Evolutionary conservation across 23 tunicate species (phyloP).

Genomic region (Styela clava): DNA sequence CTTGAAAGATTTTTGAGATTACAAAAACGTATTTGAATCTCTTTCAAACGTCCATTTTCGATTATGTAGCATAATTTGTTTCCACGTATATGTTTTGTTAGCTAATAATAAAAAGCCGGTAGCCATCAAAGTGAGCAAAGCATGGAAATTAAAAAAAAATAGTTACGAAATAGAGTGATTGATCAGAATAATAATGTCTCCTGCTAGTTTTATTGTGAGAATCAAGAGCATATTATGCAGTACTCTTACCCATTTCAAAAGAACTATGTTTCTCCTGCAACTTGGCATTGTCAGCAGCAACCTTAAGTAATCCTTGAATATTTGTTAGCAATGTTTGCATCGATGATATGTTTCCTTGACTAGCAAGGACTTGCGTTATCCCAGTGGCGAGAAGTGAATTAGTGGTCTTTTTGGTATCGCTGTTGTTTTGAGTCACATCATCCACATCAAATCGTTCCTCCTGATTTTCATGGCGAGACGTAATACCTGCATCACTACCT

Average conservation of each 20-base stretch:
- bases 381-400: not conserved
- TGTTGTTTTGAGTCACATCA: not conserved
- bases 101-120: too few species aligned
- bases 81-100: too few species aligned
- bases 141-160: too few species aligned
- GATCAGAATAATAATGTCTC: too few species aligned
- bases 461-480: not conserved
- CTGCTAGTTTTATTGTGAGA: too few species aligned
- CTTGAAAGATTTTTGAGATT: not conserved
- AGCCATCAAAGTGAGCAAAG: too few species aligned
- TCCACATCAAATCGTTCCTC: not conserved
- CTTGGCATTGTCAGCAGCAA: slow-evolving; percentile 84
- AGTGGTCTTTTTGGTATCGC: not conserved
- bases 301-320: slow-evolving; percentile 89
- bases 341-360: slow-evolving; percentile 42
- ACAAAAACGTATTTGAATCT: not conserved
- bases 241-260: slow-evolving; percentile 76
- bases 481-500: too few species aligned
- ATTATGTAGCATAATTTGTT: too few species aligned
- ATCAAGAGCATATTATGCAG: too few species aligned
- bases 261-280: slow-evolving; percentile 77
- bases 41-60: too few species aligned
- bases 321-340: slow-evolving; percentile 80
- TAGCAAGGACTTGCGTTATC: not conserved
- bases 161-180: too few species aligned